phyloP scores from a whole-genome alignment of 2,797 vertebrate species.

The Hemitrygon akajei region DNA sequence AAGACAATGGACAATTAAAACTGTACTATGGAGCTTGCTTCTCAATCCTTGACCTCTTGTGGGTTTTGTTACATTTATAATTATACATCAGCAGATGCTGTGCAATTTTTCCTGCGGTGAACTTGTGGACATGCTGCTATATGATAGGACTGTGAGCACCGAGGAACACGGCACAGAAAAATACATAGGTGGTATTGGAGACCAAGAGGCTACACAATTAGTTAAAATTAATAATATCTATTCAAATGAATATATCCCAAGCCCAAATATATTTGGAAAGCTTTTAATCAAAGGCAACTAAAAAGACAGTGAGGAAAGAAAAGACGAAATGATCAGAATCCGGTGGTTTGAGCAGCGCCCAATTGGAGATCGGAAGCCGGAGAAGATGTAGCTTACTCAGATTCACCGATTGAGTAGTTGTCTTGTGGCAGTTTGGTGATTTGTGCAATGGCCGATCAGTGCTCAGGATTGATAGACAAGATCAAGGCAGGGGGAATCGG shows the following conservation, averaged over 20 bases:
- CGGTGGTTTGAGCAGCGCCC: no score
- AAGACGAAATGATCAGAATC: no score
- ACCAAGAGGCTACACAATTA: not conserved
- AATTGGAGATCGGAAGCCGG: no score
- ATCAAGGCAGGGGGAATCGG: no score
- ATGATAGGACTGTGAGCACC: not conserved
- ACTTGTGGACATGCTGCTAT: not conserved
- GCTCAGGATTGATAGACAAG: no score
- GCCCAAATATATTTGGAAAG: not conserved
- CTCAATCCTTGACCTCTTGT: not conserved
- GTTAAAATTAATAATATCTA: no score
- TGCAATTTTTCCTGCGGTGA: not conserved
- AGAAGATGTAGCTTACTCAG: no score
- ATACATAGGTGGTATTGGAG: not conserved
- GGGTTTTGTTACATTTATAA: not conserved
- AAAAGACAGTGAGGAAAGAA: no score
- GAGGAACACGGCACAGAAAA: not conserved
- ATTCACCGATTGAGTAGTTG: no score
- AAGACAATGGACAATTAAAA: constrained; percentile 6
- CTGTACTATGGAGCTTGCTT: not conserved
- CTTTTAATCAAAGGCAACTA: no score
- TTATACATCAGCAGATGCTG: not conserved
- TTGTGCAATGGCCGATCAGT: no score
- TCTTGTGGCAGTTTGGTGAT: no score
- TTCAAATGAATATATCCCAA: not conserved